phyloP scores from a whole-genome alignment of 2,888 invertebrate species.

The Macroteleia sp. region DNA sequence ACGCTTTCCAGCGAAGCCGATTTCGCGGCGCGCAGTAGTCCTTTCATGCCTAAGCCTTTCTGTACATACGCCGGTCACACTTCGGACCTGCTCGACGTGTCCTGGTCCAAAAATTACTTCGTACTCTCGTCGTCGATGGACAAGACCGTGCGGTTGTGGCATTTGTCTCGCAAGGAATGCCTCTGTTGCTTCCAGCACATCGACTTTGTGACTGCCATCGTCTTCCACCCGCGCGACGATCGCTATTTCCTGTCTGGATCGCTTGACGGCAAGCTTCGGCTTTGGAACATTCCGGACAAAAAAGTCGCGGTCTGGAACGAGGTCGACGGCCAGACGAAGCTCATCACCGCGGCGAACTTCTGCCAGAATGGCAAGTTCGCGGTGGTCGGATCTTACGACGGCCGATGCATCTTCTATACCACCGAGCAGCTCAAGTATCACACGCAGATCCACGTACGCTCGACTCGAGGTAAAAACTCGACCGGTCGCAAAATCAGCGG shows the following conservation, averaged over 20 bases:
- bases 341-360: conserved; percentile 98
- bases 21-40: conserved; percentile 85
- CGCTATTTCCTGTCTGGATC: conserved; percentile 98
- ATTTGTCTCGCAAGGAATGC: conserved; percentile 98
- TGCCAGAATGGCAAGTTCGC: conserved; percentile 99
- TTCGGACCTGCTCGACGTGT: conserved; percentile 97
- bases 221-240: conserved; percentile 97
- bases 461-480: conserved; percentile 97
- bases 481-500: conserved; percentile 98
- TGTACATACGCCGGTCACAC: conserved; percentile 97
- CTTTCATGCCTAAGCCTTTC: conserved; percentile 95
- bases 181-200: conserved; percentile 99
- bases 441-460: conserved; percentile 98
- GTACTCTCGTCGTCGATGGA: conserved; percentile 99
- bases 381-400: conserved; percentile 99
- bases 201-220: conserved; percentile 99
- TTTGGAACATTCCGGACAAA: conserved; percentile 99
- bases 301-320: conserved; percentile 99
- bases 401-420: conserved; percentile 98
- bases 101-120: conserved; percentile 99
- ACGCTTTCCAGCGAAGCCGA: conserved; percentile 87
- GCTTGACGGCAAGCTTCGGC: conserved; percentile 97
- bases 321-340: conserved; percentile 95
- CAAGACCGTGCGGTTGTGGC: conserved; percentile 98
- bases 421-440: conserved; percentile 99